These are phyloP conservation scores for Catharus ustulatus DNA, from an alignment of 2,797 vertebrate species.

Conservation along the genomic window DNA sequence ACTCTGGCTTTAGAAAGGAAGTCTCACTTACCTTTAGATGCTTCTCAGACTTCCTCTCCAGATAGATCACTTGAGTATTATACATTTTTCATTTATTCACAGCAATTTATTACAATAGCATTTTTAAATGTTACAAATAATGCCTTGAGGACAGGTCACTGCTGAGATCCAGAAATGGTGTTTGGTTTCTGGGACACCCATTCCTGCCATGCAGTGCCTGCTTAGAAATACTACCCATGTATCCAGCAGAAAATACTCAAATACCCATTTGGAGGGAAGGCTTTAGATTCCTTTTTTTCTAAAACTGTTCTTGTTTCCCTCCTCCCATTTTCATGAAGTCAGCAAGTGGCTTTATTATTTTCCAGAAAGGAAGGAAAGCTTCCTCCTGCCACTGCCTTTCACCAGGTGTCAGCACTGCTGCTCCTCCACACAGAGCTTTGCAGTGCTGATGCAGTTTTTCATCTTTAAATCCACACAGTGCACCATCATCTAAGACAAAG, in stretches of 20 bases:
- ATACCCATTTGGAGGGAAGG: conserved; percentile 64
- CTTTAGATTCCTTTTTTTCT: conserved; percentile 3
- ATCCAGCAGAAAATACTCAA: conserved; percentile 55
- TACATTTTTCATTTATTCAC: neutral
- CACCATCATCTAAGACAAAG: conserved; percentile 43
- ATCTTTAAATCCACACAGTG: neutral
- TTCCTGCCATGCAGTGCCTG: neutral
- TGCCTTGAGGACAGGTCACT: neutral
- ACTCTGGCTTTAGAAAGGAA: neutral
- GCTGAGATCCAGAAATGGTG: neutral
- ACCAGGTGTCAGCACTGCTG: conserved; percentile 59
- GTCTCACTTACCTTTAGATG: conserved; percentile 64
- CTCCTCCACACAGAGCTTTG: neutral
- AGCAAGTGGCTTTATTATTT: neutral
- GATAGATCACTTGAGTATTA: conserved; percentile 57
- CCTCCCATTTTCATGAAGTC: neutral
- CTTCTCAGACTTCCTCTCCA: conserved; percentile 64
- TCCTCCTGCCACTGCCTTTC: neutral
- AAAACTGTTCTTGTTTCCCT: neutral
- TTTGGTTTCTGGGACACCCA: neutral
- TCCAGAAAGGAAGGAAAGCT: neutral
- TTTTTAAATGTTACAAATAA: neutral
- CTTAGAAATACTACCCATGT: neutral
- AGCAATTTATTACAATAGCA: neutral
- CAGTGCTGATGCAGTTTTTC: neutral